Base-by-base conservation (phyloP, 1,140 invertebrate species). In the Bilobella aurantiaca region DNA sequence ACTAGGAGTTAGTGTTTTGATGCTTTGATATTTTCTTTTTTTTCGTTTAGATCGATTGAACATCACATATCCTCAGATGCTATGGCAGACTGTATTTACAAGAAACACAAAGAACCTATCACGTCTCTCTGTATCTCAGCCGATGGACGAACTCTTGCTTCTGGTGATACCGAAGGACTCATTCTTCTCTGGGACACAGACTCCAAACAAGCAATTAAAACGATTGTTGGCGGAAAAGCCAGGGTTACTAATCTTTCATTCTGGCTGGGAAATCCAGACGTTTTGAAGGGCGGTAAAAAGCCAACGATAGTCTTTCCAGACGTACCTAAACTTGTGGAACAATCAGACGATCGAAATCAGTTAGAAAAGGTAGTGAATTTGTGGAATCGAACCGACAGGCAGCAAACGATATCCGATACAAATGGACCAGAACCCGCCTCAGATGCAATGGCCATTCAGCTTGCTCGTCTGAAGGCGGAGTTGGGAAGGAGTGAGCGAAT, bases 41-140 rank as follows among this genome's bases (percentile, higher is more conserved):
- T 83, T 68, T 81, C 83, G 31, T 85, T 87, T 0, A 78, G 86
- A 64, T 82, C 76, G n/a, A 74, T 82, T 73, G 86, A 89, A 72
- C 78, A 85, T 63, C 81, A 89, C 74, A 70, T 87, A 0, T 77
- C 76, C 42, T 76, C 80, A n/a, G 76, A 79, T 29, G 79, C 60
- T 29, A 30, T 62, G 30, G 66, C 68, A 21, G 66, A 68, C 58
- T 46, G 25, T 30, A 56, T 69, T 2, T 72, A 68, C 27, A 68
- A 66, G 37, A 69, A 72, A 29, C 68, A 72, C 46, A 66, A n/a
- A n/a, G 12, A 47, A 57, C 53, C 49, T 42, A 63, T 72, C 27
- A 68, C 68, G 1, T 29, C 46, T 3, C 57, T 72, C 23, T 14
- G 68, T n/a, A 57, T 72, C 3, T 68, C 71, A 31, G 64, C 66